A percentile compares a stretch with the other conserved stretches of the same genome.
phyloP scores from a whole-genome alignment of 2,113 vertebrate genomes.

The Circaetus cinerascens region DNA sequence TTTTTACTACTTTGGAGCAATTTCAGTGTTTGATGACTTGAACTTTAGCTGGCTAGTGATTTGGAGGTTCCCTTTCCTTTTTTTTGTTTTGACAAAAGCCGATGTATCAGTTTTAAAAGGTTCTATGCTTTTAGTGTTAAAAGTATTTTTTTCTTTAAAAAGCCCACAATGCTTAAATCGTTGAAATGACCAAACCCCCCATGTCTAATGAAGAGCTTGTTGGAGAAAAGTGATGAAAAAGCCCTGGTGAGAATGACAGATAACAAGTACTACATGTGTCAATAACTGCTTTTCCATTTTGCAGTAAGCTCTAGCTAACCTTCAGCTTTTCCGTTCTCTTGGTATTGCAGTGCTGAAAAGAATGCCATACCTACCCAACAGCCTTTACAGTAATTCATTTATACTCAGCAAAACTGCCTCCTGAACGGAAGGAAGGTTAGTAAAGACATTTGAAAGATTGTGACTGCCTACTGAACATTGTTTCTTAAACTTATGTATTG shows the following conservation, averaged over 20 bases:
- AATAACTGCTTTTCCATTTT: background rate
- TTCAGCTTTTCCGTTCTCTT: background rate
- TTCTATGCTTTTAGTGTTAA: background rate
- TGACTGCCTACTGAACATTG: background rate
- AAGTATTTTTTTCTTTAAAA: background rate
- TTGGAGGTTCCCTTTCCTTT: background rate
- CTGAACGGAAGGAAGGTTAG: background rate
- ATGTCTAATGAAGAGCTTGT: background rate
- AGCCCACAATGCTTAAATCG: background rate
- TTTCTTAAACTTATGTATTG: background rate
- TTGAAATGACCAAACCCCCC: background rate
- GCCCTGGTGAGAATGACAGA: background rate
- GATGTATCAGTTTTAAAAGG: background rate
- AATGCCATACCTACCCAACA: background rate
- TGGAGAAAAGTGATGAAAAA: background rate
- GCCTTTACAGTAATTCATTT: background rate
- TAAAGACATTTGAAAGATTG: background rate
- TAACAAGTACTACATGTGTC: background rate
- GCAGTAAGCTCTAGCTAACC: background rate
- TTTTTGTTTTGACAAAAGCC: background rate
- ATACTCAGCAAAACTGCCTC: background rate
- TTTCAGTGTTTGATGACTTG: background rate
- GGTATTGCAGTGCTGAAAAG: background rate
- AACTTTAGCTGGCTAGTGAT: background rate
- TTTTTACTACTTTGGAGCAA: background rate